Conservation (phyloP, 2,888 invertebrate genomes). For the Minunthozetes semirufus region DNA sequence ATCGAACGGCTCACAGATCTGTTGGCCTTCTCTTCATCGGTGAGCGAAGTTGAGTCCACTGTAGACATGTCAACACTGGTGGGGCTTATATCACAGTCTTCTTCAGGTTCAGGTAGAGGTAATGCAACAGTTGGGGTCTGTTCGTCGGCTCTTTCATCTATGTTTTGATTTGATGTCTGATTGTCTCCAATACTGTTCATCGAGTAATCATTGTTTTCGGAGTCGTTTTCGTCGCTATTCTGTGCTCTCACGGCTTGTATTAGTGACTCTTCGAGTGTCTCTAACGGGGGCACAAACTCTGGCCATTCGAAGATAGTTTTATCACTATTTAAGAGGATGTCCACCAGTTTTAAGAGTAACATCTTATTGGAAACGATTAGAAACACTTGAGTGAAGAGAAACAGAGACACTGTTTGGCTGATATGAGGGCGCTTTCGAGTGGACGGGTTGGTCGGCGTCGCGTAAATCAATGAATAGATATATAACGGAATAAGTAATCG, state of each 20-base stretch:
- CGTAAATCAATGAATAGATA: conserved; percentile 33
- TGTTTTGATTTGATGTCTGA: neutral
- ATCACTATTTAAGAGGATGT: conserved; percentile 81
- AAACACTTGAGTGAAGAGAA: conserved; percentile 65
- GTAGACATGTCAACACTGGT: neutral
- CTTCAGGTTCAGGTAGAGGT: neutral
- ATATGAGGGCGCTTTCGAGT: conserved; percentile 56
- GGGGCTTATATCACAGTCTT: neutral
- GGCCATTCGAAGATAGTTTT: conserved; percentile 46
- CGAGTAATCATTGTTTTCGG: conserved; percentile 45
- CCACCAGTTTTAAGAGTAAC: conserved; percentile 78
- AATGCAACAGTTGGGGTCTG: neutral
- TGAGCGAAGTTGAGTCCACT: conserved; percentile 71
- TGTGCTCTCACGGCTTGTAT: conserved; percentile 48
- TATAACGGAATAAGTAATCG: conserved; percentile 77
- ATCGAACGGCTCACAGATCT: conserved; percentile 3
- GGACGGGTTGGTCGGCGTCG: conserved; percentile 24
- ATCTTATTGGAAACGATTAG: conserved; percentile 85
- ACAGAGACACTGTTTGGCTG: conserved; percentile 81
- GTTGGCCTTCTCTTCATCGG: conserved; percentile 75
- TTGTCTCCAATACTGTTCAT: conserved; percentile 13
- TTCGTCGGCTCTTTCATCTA: neutral
- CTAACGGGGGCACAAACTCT: conserved; percentile 59
- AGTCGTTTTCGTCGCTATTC: conserved; percentile 29
- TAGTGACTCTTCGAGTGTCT: conserved; percentile 68